Conservation (phyloP, 2,888 invertebrate genomes). For the Malachius bipustulatus region DNA sequence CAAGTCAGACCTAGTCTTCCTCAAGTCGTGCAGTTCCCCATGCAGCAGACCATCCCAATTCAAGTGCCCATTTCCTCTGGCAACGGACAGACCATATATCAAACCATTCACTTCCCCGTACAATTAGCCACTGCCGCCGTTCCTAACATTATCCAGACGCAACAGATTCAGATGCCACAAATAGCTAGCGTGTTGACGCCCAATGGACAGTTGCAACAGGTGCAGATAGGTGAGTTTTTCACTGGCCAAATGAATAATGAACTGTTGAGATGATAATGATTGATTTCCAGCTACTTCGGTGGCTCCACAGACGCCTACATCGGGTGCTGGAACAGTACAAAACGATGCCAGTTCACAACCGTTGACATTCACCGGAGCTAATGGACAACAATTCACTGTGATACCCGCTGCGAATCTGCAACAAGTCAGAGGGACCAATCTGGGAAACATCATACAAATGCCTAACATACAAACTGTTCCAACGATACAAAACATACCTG, state of each 20-base stretch:
- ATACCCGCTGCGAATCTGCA: slow-evolving; percentile 55
- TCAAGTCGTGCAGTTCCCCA: slow-evolving; percentile 52
- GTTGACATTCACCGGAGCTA: slow-evolving; percentile 59
- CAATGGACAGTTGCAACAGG: slow-evolving; percentile 79
- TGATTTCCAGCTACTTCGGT: slow-evolving; percentile 33
- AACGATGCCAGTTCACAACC: slow-evolving; percentile 42
- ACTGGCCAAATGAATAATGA: too few relatives aligned
- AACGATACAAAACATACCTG: slow-evolving; percentile 53
- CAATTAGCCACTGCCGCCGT: slow-evolving; percentile 58
- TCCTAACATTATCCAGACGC: slow-evolving; percentile 44
- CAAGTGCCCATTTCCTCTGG: slow-evolving; percentile 77
- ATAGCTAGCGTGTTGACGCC: slow-evolving; percentile 61
- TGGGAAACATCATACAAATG: slow-evolving; percentile 39
- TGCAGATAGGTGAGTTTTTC: too few relatives aligned
- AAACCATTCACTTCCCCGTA: slow-evolving; percentile 88
- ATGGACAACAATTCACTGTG: slow-evolving; percentile 73
- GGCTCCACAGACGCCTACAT: slow-evolving; percentile 35
- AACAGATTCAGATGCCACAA: slow-evolving; percentile 60
- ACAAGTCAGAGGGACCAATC: slow-evolving; percentile 30
- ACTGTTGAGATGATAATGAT: too few relatives aligned
- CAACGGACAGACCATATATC: slow-evolving; percentile 88
- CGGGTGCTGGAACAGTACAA: slow-evolving; percentile 34
- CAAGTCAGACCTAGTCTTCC: slow-evolving; percentile 45
- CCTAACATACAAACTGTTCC: slow-evolving; percentile 54
- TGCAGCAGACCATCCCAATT: slow-evolving; percentile 74